A percentile compares a stretch with the other conserved stretches of the same genome.
phyloP scores from a whole-genome alignment of 2,888 invertebrate genomes.

The Aromia moschata region DNA sequence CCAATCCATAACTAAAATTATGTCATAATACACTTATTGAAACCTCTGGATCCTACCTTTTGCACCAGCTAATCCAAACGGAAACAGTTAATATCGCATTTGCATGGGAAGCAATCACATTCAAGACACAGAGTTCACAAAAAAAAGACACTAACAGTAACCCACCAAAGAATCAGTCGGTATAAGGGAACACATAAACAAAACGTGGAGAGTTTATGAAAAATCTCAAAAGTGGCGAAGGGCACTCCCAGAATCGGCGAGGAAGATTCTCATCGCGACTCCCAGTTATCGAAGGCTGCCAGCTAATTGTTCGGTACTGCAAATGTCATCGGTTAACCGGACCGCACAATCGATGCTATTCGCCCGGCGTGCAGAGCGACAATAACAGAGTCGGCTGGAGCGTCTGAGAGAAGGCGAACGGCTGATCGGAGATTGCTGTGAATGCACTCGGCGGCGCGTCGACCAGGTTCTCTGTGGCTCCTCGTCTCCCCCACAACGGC shows the following conservation, averaged over 20 bases:
- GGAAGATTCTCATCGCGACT: neutral
- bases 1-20: neutral
- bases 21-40: neutral
- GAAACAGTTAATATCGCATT: neutral
- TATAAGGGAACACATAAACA: too few species aligned
- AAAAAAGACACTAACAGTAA: neutral
- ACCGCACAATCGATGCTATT: constrained; percentile 36
- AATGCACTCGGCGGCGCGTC: constrained; percentile 58
- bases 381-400: constrained; percentile 45
- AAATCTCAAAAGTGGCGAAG: neutral
- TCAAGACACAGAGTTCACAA: neutral
- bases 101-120: neutral
- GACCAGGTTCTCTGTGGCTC: constrained; percentile 52
- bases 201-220: neutral
- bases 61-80: neutral
- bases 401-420: constrained; percentile 34
- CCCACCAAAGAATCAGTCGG: neutral
- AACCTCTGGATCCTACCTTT: neutral
- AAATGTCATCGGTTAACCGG: constrained; percentile 2
- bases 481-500: constrained; percentile 54
- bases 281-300: neutral
- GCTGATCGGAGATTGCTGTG: constrained; percentile 57
- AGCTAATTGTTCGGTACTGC: neutral
- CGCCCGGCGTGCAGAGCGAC: constrained; percentile 44
- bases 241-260: neutral